Evolutionary conservation across 2,113 vertebrate species (phyloP).

Genomic region (Empidonax alnorum): DNA sequence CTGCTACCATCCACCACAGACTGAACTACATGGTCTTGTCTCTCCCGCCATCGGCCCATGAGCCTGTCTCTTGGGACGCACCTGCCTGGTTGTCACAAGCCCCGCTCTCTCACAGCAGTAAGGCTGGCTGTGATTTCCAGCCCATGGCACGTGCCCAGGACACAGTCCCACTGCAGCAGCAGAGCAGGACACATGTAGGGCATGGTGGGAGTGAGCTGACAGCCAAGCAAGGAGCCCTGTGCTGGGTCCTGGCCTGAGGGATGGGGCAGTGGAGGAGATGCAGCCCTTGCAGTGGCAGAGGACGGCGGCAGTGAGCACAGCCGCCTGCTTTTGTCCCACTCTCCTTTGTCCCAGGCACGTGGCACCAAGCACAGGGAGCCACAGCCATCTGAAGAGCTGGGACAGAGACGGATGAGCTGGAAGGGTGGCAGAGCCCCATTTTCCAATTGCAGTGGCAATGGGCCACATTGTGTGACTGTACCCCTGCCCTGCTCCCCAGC

Average conservation of each 20-base stretch:
- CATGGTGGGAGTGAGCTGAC: not conserved
- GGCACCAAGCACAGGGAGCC: not conserved
- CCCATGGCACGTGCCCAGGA: not conserved
- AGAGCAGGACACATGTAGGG: not conserved
- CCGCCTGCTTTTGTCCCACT: conserved; percentile 32
- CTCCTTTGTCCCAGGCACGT: conserved; percentile 44
- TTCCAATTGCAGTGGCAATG: accelerated
- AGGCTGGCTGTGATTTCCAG: not conserved
- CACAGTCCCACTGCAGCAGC: not conserved
- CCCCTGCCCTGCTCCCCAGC: not conserved
- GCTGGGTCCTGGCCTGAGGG: not conserved
- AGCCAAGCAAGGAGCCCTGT: accelerated
- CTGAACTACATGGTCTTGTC: not conserved
- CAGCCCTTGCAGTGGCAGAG: not conserved
- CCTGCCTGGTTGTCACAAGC: not conserved
- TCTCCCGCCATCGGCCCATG: not conserved
- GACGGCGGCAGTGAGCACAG: not conserved
- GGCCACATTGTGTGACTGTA: accelerated
- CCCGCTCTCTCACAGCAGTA: accelerated
- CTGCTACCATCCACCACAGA: accelerated
- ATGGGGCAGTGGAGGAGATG: not conserved
- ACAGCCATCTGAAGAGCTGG: not conserved
- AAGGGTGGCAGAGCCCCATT: not conserved
- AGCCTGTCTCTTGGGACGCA: accelerated
- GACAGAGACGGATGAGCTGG: not conserved